These are phyloP conservation scores for Aldabrachelys gigantea DNA, from an alignment of 2,113 vertebrate species.

Conservation along the genomic window DNA sequence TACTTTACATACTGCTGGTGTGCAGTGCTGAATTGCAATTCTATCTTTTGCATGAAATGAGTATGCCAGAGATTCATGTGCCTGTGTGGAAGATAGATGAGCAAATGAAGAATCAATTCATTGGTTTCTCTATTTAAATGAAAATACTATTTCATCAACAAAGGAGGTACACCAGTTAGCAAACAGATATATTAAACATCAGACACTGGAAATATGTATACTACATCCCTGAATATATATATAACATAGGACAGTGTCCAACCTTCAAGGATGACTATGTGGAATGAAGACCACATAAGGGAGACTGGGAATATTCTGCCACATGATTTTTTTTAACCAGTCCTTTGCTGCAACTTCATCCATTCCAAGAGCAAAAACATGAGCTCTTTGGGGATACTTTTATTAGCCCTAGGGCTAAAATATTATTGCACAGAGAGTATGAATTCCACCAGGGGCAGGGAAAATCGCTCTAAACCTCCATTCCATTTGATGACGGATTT, in stretches of 20 bases:
- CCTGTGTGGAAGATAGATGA: background rate
- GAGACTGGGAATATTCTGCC: background rate
- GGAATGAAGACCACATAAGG: background rate
- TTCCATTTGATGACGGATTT: conserved; percentile 42
- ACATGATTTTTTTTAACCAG: background rate
- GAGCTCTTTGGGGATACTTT: conserved; percentile 16
- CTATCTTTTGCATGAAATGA: background rate
- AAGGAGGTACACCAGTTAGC: rapidly evolving
- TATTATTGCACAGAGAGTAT: background rate
- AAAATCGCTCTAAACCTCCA: conserved; percentile 30
- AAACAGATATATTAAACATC: background rate
- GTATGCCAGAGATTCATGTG: background rate
- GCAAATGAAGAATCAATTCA: background rate
- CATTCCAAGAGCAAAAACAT: background rate
- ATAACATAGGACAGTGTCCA: no score
- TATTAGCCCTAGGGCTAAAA: conserved; percentile 17
- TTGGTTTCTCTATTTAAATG: background rate
- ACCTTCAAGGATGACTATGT: background rate
- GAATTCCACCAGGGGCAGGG: conserved; percentile 24
- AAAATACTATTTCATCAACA: background rate
- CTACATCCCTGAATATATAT: background rate
- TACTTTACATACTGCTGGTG: background rate
- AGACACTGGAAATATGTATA: background rate
- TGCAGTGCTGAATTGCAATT: background rate
- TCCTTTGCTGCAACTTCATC: background rate